phyloP scores from a whole-genome alignment of 2,113 vertebrate species.

The Ranitomeya imitator region DNA sequence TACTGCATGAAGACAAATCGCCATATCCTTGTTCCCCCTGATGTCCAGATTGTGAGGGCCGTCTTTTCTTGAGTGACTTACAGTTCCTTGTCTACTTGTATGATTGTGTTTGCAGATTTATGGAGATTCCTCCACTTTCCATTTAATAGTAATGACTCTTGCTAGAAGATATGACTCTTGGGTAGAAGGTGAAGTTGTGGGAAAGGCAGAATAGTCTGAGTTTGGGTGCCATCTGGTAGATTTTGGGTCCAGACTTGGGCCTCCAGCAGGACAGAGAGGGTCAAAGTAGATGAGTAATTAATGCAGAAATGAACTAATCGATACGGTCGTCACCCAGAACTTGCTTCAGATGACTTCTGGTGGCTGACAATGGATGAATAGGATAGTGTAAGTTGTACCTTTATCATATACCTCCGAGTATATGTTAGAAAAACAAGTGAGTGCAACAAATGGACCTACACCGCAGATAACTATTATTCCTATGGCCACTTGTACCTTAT shows the following conservation, averaged over 20 bases:
- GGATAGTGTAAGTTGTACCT: too few relatives aligned
- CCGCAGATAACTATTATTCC: too few relatives aligned
- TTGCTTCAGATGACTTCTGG: background rate
- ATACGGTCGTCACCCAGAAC: background rate
- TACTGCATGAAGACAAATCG: background rate
- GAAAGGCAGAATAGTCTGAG: background rate
- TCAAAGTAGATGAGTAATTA: background rate
- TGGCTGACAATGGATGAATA: too few relatives aligned
- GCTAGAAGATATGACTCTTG: background rate
- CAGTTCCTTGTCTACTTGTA: background rate
- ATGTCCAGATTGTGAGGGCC: background rate
- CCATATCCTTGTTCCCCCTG: background rate
- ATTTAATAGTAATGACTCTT: background rate
- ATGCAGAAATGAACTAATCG: background rate
- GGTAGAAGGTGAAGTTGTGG: background rate
- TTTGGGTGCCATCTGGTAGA: background rate
- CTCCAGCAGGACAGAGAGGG: background rate
- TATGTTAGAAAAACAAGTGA: too few relatives aligned
- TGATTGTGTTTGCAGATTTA: background rate
- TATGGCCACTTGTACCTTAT: too few relatives aligned
- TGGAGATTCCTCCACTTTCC: background rate
- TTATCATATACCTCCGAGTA: too few relatives aligned
- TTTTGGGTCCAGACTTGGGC: background rate
- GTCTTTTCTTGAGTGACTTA: background rate
- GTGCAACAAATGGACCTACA: too few relatives aligned